These are phyloP conservation scores for Mycalesis mineus DNA, from an alignment of 2,888 invertebrate genomes.

Conservation along the genomic window DNA sequence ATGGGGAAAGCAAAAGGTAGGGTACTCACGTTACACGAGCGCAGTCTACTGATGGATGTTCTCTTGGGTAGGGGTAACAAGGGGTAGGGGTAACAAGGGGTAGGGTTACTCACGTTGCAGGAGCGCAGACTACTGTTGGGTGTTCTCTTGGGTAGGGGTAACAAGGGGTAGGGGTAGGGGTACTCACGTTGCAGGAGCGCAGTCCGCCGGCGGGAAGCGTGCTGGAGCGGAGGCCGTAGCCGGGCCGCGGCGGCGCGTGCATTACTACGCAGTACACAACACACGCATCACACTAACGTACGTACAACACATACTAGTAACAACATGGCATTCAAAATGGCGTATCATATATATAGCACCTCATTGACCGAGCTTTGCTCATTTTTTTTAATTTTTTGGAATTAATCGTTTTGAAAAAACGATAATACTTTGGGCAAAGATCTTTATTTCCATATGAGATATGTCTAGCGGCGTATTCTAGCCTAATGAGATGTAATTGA, in stretches of 20 bases:
- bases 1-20: not conserved
- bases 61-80: not conserved
- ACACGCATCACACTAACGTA: constrained; percentile 22
- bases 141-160: not conserved
- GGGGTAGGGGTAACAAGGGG: not conserved
- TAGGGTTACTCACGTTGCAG: not conserved
- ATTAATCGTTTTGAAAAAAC: too few relatives aligned
- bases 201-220: constrained; percentile 82
- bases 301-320: constrained; percentile 19
- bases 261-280: constrained; percentile 56
- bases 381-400: too few relatives aligned
- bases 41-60: constrained; percentile 76
- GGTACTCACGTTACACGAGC: constrained; percentile 56
- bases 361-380: too few relatives aligned
- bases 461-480: too few relatives aligned
- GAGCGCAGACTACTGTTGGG: not conserved
- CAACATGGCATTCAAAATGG: too few relatives aligned
- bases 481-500: too few relatives aligned
- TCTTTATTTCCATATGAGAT: too few relatives aligned
- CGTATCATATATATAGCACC: too few relatives aligned
- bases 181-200: constrained; percentile 61
- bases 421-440: too few relatives aligned
- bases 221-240: constrained; percentile 85
- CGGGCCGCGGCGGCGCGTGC: constrained; percentile 85
- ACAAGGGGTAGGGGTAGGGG: not conserved